Percentiles rank a stretch among this genome's conserved stretches.
Conservation (phyloP, 2,113 vertebrate species). For the Poecile atricapillus region DNA sequence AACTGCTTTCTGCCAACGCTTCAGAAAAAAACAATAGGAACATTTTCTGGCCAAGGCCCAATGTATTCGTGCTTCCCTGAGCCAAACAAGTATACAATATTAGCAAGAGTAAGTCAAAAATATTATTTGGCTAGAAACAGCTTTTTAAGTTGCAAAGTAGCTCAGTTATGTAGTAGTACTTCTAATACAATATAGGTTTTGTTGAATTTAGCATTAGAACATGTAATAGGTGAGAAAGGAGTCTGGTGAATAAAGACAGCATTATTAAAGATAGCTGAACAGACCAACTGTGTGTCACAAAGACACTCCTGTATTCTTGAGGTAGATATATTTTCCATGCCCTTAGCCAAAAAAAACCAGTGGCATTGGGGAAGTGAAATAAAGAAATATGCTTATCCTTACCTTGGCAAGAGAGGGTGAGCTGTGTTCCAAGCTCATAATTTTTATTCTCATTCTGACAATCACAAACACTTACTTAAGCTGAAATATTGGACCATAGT, state of each 20-base stretch:
- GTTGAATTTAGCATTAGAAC: not conserved
- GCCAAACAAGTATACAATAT: not conserved
- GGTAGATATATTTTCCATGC: constrained; percentile 25
- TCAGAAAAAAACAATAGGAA: constrained; percentile 30
- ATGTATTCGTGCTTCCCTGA: not conserved
- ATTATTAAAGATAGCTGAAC: not conserved
- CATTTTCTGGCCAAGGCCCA: not conserved
- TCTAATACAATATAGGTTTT: not conserved
- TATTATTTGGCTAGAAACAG: not conserved
- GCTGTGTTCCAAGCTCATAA: constrained; percentile 32
- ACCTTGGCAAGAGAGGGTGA: constrained; percentile 35
- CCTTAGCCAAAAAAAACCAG: constrained; percentile 2
- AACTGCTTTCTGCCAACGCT: not conserved
- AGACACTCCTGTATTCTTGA: constrained; percentile 17
- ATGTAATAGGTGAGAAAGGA: not conserved
- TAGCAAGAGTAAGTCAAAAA: not conserved
- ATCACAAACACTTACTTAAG: constrained; percentile 59
- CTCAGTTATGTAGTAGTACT: not conserved
- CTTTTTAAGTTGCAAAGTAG: not conserved
- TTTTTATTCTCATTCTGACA: constrained; percentile 57
- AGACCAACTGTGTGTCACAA: not conserved
- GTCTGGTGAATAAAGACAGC: not conserved
- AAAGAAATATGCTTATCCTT: constrained; percentile 37
- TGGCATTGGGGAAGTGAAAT: not conserved
- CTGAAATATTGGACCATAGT: constrained; percentile 8